Evolutionary conservation across 2,888 invertebrate species (phyloP), one percentile per base, ranked within the genome.

Genomic region (Cataglyphis albicans): DNA sequence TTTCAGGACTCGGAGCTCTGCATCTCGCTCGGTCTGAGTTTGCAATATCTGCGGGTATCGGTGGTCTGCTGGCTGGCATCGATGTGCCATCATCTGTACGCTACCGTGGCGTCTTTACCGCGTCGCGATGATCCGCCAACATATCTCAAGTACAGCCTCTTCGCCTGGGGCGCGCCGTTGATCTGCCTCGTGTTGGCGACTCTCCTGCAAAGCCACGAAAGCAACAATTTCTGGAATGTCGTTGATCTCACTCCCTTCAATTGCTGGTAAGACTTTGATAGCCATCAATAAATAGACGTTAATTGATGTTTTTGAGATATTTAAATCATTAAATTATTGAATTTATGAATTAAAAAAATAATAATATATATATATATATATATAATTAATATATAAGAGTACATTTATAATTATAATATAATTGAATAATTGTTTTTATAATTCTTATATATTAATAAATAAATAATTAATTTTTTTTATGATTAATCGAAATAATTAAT

Each of bases 11-110:
- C 96, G 0, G 96, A 96, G 90, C 92, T 96, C 73, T 96, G 96
- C 91, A 95, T 95, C 92, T 95, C 96, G 3, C 94, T 97, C 78
- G 96, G 96, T 3, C 95, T 96, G 86, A 95, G 96, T 5, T 94
- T 97, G 75, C 97, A 97, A 90, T 97, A 96, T 91, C 95, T 96
- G 55, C 95, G 96, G 81, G 95, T 97, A 75, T 96, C 96, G 67
- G 96, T 96, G 18, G 96, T 97, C 84, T 96, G 96, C 89, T 97
- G 97, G 97, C 95, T 97, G 93, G 95, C 96, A 78, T 96, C 96
- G 21, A 97, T 97, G 95, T 96, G 96, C 29, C 96, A 96, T 93
- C 96, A 97, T 92, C 95, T 97, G 92, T 96, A 96, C 93, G 95
- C 95, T 61, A 94, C 93, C 18, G 94, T 94, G 1, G 93, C 94